A percentile compares a stretch with the other conserved stretches of the same genome.
phyloP scores from a whole-genome alignment of 2,113 vertebrate genomes.

The Plotosus lineatus region DNA sequence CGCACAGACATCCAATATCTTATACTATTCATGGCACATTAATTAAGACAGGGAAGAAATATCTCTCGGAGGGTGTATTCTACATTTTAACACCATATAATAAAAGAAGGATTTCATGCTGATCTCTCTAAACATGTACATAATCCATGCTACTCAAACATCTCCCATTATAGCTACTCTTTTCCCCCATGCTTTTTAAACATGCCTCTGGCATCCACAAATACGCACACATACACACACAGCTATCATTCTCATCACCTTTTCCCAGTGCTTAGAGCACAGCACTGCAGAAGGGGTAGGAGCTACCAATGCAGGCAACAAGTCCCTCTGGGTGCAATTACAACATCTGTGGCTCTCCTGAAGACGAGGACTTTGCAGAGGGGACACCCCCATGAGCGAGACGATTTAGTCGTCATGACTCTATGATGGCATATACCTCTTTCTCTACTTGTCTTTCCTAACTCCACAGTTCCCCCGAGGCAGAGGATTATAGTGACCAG shows the following conservation, averaged over 20 bases:
- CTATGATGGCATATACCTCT: slow-evolving; percentile 78
- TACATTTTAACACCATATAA: slow-evolving; percentile 52
- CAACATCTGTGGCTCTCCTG: slow-evolving; percentile 60
- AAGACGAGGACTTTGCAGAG: slow-evolving; percentile 67
- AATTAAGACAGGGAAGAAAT: slow-evolving; percentile 49
- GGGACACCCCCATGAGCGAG: slow-evolving; percentile 72
- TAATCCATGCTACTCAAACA: slow-evolving; percentile 47
- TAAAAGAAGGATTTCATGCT: slow-evolving; percentile 53
- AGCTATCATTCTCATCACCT: slow-evolving; percentile 24
- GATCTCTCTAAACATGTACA: slow-evolving; percentile 54
- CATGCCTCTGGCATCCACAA: slow-evolving; percentile 30
- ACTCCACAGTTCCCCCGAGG: slow-evolving; percentile 80
- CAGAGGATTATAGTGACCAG: slow-evolving; percentile 82
- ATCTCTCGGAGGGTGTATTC: slow-evolving; percentile 48
- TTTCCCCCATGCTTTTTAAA: slow-evolving; percentile 36
- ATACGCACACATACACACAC: slow-evolving; percentile 3
- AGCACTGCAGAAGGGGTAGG: slow-evolving; percentile 60
- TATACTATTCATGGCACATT: slow-evolving; percentile 51
- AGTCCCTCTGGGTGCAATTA: slow-evolving; percentile 70
- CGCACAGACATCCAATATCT: slow-evolving; percentile 44
- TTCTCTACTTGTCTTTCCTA: slow-evolving; percentile 78
- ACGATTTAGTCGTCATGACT: slow-evolving; percentile 79
- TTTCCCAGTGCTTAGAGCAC: slow-evolving; percentile 44
- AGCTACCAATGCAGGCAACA: slow-evolving; percentile 67
- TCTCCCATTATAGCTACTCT: slow-evolving; percentile 26